Percentiles rank a stretch among this genome's conserved stretches.
Conservation (phyloP, 2,888 invertebrate species). For the Athalia cordata region DNA sequence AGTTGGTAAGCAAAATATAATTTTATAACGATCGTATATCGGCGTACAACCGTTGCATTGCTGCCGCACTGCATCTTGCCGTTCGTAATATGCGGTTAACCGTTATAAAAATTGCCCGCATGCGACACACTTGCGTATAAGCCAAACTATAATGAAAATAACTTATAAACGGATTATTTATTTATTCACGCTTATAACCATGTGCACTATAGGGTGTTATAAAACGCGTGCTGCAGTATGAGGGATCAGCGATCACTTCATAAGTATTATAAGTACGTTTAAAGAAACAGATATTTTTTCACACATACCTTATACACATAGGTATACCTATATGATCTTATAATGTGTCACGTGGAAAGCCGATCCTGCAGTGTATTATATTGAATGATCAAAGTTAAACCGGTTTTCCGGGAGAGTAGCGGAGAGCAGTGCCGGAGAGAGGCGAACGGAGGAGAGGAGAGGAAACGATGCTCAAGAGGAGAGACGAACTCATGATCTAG, state of each 20-base stretch:
- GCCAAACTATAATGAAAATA: too few relatives aligned
- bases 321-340: not conserved
- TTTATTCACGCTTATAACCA: too few relatives aligned
- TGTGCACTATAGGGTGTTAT: too few relatives aligned
- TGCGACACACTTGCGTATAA: too few relatives aligned
- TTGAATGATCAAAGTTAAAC: slow-evolving; percentile 70
- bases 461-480: slow-evolving; percentile 34
- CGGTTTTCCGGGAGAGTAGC: slow-evolving; percentile 61
- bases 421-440: slow-evolving; percentile 47
- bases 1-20: not conserved
- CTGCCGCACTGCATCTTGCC: too few relatives aligned
- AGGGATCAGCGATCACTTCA: too few relatives aligned
- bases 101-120: too few relatives aligned
- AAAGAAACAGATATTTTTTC: not conserved
- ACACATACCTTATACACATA: not conserved
- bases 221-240: too few relatives aligned
- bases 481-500: slow-evolving; percentile 49
- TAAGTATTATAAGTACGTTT: too few relatives aligned
- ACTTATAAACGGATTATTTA: too few relatives aligned
- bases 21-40: not conserved
- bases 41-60: too few relatives aligned
- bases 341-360: slow-evolving; percentile 1
- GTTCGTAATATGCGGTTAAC: too few relatives aligned
- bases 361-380: slow-evolving; percentile 58
- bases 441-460: slow-evolving; percentile 32